Evolutionary conservation across 1,140 invertebrate genomes (phyloP), one percentile per base, ranked within the genome.

Genomic region (Eupeodes corollae): DNA sequence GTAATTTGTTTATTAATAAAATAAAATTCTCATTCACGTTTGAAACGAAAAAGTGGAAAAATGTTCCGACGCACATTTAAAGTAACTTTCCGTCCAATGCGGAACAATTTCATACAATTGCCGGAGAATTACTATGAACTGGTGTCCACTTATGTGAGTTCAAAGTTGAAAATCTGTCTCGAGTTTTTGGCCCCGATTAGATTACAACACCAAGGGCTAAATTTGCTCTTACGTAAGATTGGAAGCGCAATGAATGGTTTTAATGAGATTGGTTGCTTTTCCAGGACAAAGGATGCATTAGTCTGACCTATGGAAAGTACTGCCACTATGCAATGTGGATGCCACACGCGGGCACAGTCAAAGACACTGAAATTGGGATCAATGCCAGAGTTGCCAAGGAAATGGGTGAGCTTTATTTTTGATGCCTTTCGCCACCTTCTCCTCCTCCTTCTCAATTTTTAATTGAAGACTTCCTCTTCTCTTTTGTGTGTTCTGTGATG

Each of bases 331-430:
- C 48, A 15, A 64, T 63, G 16, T 68, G 65, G 65, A 56, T 59
- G 15, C 65, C 65, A 26, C 48, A 64, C 43, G 47, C 45, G 14
- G 65, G 64, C 16, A 56, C 54, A 42, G 54, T 67, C 46, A 63
- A 63, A 56, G 66, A 68, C 43, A 65, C 57, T 8, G 66, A 68
- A 54, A 68, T 68, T 60, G 66, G 65, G 50, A 68, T 68, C 48
- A 68, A 68, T 65, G 63, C 65, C 56, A 60, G 63, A 49, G 61
- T 66, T 48, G 66, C 66, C 49, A 67, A 68, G 53, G 60, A 63
- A 53, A 63, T 68, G 18, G 66, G 66, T 68, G 42, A 56, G 58
- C 21, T 16, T 32, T 5, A 5, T 5, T n/a, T 37, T 37, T 14
- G 35, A 5, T 3, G 13, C 13, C 35, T 37, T 33, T 8, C 13